These are phyloP conservation scores for Helicoverpa armigera DNA, from an alignment of 1,140 invertebrate genomes.

Conservation along the genomic window DNA sequence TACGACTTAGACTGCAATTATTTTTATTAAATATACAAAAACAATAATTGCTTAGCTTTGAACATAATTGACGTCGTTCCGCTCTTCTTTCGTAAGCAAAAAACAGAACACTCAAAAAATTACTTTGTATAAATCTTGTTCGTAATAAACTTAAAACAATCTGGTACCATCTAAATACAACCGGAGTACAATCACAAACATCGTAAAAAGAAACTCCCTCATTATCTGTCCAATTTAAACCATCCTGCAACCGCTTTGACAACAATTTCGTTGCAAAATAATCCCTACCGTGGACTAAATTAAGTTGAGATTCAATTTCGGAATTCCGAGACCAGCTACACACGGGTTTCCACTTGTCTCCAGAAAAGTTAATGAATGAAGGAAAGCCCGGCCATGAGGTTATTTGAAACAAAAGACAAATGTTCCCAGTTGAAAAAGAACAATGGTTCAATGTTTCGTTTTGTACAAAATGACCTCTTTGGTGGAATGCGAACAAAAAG, in stretches of 20 bases:
- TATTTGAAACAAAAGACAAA: constrained; percentile 67
- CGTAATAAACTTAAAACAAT: constrained; percentile 36
- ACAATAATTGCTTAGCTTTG: constrained; percentile 18
- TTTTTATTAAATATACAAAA: not conserved
- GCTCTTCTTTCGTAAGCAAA: constrained; percentile 29
- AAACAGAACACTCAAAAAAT: constrained; percentile 32
- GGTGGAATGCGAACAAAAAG: constrained; percentile 49
- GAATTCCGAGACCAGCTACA: constrained; percentile 44
- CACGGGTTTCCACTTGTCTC: constrained; percentile 63
- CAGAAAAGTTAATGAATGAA: constrained; percentile 67
- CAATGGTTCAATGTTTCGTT: constrained; percentile 52
- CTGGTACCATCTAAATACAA: constrained; percentile 28
- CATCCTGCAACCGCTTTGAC: constrained; percentile 42
- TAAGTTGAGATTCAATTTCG: constrained; percentile 45
- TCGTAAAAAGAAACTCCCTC: constrained; percentile 54
- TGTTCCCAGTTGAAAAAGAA: constrained; percentile 59
- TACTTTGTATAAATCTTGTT: constrained; percentile 24
- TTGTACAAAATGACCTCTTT: constrained; percentile 37
- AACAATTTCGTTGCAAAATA: constrained; percentile 21
- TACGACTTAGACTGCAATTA: constrained; percentile 14
- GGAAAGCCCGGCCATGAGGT: constrained; percentile 60
- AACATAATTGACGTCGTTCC: constrained; percentile 24
- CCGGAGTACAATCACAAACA: constrained; percentile 44
- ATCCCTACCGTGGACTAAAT: constrained; percentile 25
- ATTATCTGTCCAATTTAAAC: constrained; percentile 58